Evolutionary conservation across 2,797 vertebrate species (phyloP).

Genomic region (Channallabes apus): DNA sequence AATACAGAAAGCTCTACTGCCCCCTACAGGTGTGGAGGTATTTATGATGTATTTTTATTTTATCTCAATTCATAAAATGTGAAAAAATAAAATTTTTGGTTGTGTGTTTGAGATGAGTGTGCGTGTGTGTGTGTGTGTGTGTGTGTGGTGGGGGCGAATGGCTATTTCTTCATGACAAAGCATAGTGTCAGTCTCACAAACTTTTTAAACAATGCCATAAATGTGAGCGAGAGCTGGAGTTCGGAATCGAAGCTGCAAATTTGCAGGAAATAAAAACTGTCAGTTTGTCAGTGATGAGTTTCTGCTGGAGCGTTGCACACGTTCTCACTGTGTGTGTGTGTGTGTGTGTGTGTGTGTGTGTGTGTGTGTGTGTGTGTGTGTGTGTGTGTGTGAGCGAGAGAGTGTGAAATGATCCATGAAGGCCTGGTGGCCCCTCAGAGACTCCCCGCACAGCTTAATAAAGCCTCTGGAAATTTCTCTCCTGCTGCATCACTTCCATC

Average conservation of each 20-base stretch:
- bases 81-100: not conserved
- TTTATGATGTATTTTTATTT: not conserved
- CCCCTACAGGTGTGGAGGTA: not conserved
- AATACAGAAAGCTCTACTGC: not conserved
- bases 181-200: not conserved
- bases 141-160: too few relatives aligned
- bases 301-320: not conserved
- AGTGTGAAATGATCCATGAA: slow-evolving; percentile 47
- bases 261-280: not conserved
- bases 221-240: not conserved
- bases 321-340: slow-evolving; percentile 20
- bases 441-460: slow-evolving; percentile 28
- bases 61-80: not conserved
- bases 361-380: slow-evolving; percentile 19
- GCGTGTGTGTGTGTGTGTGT: not conserved
- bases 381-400: slow-evolving; percentile 29
- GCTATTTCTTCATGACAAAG: not conserved
- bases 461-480: slow-evolving; percentile 14
- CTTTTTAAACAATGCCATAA: not conserved
- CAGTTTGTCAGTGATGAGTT: not conserved
- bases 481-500: not conserved
- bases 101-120: not conserved
- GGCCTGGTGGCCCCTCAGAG: slow-evolving; percentile 7
- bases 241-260: not conserved
- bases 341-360: slow-evolving; percentile 33